Base-by-base conservation (phyloP, 2,888 invertebrate genomes). In the Eupeodes luniger region DNA sequence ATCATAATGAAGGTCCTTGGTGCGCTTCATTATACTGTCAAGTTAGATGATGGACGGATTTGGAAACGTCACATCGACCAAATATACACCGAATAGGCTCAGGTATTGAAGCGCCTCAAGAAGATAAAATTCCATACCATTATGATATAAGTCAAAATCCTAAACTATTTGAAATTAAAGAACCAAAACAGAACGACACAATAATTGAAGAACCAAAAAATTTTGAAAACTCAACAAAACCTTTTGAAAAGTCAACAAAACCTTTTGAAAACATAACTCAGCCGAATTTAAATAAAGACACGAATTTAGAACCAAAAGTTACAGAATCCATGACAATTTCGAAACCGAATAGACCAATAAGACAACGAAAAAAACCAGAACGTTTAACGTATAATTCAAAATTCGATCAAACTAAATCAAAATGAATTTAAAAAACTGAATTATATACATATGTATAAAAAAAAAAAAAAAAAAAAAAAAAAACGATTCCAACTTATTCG, bases 81-180 rank as follows among this genome's bases (percentile, higher is more conserved):
- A 61, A 53, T 78, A n/a, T n/a, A 19, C 53, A 64, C 4, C 40
- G 53, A 9, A 44, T 47, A 55, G 27, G 55, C 34, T 66, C 55
- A 66, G 64, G 49, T 36, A 64, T 66, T 44, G 64, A 12, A 5
- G 57, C 49, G 5, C 55, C 77, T 6, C 55, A 66, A 55, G 64
- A 66, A 76, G 76, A 76, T 66, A 55, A 55, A 66, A 76, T 76
- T 66, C 55, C 66, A 55, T 57, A 16, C 34, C 57, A 66, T 57
- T 66, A 77, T 59, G 77, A 66, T 77, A 44, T 67, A 1, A 66
- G 57, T 0, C 49, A 61, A 74, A 47, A 74, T 51, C 44, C 47
- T 5, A 36, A 61, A n/a, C 1, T 49, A 36, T 34, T 4, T 55
- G 47, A 55, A 76, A 40, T 44, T 14, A 19, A 66, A 77, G 47